Conservation (phyloP, 2,113 vertebrate species). For the Phrynosoma blainvillii region DNA sequence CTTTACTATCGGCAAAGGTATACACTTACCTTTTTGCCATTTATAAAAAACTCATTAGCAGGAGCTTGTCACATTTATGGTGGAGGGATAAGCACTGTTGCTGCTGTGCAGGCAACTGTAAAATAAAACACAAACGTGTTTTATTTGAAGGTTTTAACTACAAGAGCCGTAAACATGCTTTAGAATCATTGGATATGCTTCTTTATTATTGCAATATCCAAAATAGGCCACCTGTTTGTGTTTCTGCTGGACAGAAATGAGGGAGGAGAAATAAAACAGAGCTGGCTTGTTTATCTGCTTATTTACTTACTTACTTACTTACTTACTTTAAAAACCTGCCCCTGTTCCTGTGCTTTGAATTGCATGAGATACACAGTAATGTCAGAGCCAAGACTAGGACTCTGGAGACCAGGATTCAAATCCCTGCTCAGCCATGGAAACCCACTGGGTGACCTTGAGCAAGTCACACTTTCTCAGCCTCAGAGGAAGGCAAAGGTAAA, state of each 20-base stretch:
- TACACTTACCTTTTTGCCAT: conserved; percentile 21
- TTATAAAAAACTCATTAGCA: conserved; percentile 47
- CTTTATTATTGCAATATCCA: neutral
- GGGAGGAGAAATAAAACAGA: neutral
- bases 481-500: too few species aligned
- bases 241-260: neutral
- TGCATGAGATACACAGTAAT: too few species aligned
- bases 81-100: conserved; percentile 5
- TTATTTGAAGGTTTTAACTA: conserved; percentile 20
- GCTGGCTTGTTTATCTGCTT: neutral
- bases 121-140: conserved; percentile 34
- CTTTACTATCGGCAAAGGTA: conserved; percentile 51
- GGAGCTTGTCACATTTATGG: conserved; percentile 19
- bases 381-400: too few species aligned
- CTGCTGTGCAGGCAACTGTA: conserved; percentile 5
- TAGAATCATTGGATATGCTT: neutral
- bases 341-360: neutral
- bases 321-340: neutral
- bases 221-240: neutral
- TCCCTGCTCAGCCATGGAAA: too few species aligned
- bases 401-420: too few species aligned
- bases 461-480: too few species aligned
- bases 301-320: neutral
- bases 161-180: neutral
- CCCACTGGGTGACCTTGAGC: too few species aligned